Evolutionary conservation across 2,797 vertebrate genomes (phyloP).

Genomic region (Rhincodon typus): DNA sequence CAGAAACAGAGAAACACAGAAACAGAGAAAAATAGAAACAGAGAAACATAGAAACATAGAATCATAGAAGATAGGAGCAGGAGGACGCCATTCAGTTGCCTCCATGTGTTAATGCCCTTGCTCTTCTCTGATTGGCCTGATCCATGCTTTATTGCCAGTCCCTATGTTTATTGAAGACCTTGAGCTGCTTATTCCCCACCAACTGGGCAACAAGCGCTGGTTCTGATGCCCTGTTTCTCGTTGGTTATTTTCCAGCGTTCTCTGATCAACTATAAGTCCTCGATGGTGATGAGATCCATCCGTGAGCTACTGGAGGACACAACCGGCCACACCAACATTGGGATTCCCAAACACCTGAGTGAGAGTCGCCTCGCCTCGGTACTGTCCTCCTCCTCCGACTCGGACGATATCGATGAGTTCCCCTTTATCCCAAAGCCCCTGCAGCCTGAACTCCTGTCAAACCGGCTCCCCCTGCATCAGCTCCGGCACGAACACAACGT

Average conservation of each 20-base stretch:
- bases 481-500: constrained; percentile 63
- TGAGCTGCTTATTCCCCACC: no score
- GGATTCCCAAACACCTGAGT: constrained; percentile 75
- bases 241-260: constrained; percentile 65
- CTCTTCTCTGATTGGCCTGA: no score
- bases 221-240: background rate
- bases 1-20: no score
- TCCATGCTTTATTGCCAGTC: no score
- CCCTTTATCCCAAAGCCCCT: constrained; percentile 89
- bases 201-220: no score
- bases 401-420: constrained; percentile 85
- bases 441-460: constrained; percentile 85
- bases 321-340: constrained; percentile 82
- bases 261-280: constrained; percentile 94
- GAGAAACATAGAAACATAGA: no score
- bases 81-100: no score
- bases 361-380: constrained; percentile 64
- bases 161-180: no score
- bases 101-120: no score
- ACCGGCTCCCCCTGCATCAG: constrained; percentile 83
- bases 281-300: constrained; percentile 91
- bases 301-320: constrained; percentile 84
- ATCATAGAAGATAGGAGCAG: no score
- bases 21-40: no score
- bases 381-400: constrained; percentile 89